Evolutionary conservation across 1,140 invertebrate species (phyloP).

Genomic region (Drosophila gunungcola): DNA sequence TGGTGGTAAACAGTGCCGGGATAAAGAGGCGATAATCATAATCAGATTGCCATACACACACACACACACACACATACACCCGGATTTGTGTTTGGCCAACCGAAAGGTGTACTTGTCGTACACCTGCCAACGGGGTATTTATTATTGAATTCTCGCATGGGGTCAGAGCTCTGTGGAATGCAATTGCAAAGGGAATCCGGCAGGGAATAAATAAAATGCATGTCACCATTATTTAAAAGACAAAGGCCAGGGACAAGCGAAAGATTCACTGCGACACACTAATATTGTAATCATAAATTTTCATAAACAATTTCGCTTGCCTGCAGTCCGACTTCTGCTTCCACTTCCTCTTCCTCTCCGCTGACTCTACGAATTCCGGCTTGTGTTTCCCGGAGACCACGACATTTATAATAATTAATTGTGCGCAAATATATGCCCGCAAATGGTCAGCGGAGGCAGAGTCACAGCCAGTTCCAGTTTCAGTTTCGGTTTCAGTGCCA

Average conservation of each 20-base stretch:
- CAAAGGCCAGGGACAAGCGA: slow-evolving; percentile 52
- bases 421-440: slow-evolving; percentile 80
- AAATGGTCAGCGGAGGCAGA: slow-evolving; percentile 71
- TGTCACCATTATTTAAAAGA: slow-evolving; percentile 62
- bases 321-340: slow-evolving; percentile 56
- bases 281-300: slow-evolving; percentile 84
- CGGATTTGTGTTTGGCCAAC: slow-evolving; percentile 2
- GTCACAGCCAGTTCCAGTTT: slow-evolving; percentile 44
- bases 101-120: slow-evolving; percentile 1
- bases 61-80: not conserved
- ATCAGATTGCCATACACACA: slow-evolving; percentile 46
- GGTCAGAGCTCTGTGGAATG: slow-evolving; percentile 21
- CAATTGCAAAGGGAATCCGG: slow-evolving; percentile 38
- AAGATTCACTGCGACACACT: slow-evolving; percentile 75
- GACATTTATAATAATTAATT: slow-evolving; percentile 84
- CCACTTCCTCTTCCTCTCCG: slow-evolving; percentile 11
- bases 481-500: slow-evolving; percentile 25
- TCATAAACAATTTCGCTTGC: slow-evolving; percentile 79
- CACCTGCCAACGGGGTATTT: slow-evolving; percentile 34
- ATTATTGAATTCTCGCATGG: slow-evolving; percentile 3
- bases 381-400: slow-evolving; percentile 50
- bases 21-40: slow-evolving; percentile 69
- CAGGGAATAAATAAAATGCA: slow-evolving; percentile 72
- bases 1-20: slow-evolving; percentile 22
- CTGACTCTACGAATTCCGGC: slow-evolving; percentile 26